Conservation (phyloP, 2,113 vertebrate genomes). For the Collichthys lucidus region DNA sequence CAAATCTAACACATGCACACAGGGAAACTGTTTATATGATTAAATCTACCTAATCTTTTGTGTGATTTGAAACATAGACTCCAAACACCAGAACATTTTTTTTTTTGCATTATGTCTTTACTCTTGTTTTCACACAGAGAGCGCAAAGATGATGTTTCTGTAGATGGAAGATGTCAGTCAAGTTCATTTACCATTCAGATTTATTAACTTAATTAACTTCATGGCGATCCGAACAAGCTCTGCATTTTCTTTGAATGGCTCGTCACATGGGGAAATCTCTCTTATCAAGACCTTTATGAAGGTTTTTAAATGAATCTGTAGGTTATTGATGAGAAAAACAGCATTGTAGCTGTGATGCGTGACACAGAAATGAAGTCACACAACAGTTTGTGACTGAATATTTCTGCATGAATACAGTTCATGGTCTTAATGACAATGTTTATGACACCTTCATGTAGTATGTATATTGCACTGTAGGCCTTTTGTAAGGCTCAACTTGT, state of each 20-base stretch:
- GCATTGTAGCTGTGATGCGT: not conserved
- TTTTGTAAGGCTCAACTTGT: not conserved
- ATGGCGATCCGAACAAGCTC: not conserved
- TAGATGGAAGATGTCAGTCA: not conserved
- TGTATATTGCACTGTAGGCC: not conserved
- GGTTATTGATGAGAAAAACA: not conserved
- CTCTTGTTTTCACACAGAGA: not conserved
- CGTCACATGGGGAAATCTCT: not conserved
- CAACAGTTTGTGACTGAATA: not conserved
- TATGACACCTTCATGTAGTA: not conserved
- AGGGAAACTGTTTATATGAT: not conserved
- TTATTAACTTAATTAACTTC: conserved; percentile 9
- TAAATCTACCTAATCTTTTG: too few species aligned
- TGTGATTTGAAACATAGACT: not conserved
- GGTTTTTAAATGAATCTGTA: not conserved
- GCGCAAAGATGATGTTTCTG: not conserved
- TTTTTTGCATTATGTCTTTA: not conserved
- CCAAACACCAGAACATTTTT: conserved; percentile 1
- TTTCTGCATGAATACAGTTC: not conserved
- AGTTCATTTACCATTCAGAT: conserved; percentile 12
- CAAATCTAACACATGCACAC: not conserved
- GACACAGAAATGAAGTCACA: not conserved
- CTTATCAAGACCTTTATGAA: not conserved
- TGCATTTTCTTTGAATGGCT: not conserved
- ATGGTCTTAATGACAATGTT: not conserved